Base-by-base conservation (phyloP, 1,140 invertebrate genomes). In the Anthonomus grandis region DNA sequence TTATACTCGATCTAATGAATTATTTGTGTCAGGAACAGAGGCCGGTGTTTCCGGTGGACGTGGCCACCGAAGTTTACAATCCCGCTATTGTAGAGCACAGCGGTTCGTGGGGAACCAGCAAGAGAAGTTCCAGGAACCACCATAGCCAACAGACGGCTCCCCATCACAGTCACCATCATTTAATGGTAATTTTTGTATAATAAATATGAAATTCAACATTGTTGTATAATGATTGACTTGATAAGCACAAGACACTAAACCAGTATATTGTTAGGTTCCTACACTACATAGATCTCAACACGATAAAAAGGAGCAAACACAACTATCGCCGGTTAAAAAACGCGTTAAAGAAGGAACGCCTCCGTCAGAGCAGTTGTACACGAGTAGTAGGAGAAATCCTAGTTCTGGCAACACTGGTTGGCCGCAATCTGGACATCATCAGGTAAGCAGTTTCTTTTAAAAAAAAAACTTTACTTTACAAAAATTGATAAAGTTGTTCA, bases 311-410 rank as follows among this genome's bases (percentile, higher is more conserved):
- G 92, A 95, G 65, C 83, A 86, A 22, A 90, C 90, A 38, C 94
- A 97, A 67, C 76, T 97, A 54, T 96, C 92, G 67, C 95, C 95
- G 0, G 93, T 97, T 2, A 98, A 98, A 77, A 98, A 98, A 74
- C 80, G 95, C n/a, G 94, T 97, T 5, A 97, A 97, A 71, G 95
- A 97, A 70, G 93, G 90, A 64, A 95, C 93, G 17, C 93, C 94
- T 23, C 93, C 93, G 0, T 84, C 70, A 31, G 75, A 76, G 65
- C 70, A 69, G 48, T 63, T 66, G 12, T 67, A 64, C 50, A 63
- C 66, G 25, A 55, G 46, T 25, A 72, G 72, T 56, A 72, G 78
- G 57, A 72, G 76, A 23, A 67, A 68, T 54, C 74, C 76, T 56
- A 77, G 75, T 48, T 76, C 77, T 2, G 63, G 44, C 31, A 13